Conservation (phyloP, 2,888 invertebrate genomes). For the Dasysyrphus tricinctus region DNA sequence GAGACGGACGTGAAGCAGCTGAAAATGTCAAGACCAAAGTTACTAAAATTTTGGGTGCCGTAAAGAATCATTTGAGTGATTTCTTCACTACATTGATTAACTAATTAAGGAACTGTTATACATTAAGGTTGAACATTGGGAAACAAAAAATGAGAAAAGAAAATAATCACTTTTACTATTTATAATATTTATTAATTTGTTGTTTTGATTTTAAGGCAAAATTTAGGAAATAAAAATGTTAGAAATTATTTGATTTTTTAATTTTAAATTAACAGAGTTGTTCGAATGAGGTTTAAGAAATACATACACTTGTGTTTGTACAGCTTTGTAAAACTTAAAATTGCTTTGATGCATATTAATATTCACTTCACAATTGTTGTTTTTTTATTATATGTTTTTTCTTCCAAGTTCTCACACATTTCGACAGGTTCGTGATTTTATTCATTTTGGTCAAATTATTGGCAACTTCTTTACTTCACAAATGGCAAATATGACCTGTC, state of each 20-base stretch:
- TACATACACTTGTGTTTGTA: no score
- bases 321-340: no score
- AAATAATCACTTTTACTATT: not conserved
- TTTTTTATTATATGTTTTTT: no score
- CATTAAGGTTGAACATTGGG: not conserved
- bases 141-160: not conserved
- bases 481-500: no score
- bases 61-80: conserved; percentile 47
- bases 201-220: not conserved
- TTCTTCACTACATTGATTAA: conserved; percentile 48
- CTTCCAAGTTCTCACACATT: no score
- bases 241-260: not conserved
- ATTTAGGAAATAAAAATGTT: not conserved
- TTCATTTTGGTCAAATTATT: no score
- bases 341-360: no score
- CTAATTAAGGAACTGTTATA: not conserved
- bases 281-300: no score
- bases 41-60: conserved; percentile 34
- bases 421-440: no score
- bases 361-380: no score
- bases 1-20: not conserved
- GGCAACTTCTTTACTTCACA: no score
- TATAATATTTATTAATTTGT: not conserved
- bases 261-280: no score
- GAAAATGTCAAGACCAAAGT: conserved; percentile 32